Conservation (phyloP, 2,888 invertebrate species). For the Idaea aversata region DNA sequence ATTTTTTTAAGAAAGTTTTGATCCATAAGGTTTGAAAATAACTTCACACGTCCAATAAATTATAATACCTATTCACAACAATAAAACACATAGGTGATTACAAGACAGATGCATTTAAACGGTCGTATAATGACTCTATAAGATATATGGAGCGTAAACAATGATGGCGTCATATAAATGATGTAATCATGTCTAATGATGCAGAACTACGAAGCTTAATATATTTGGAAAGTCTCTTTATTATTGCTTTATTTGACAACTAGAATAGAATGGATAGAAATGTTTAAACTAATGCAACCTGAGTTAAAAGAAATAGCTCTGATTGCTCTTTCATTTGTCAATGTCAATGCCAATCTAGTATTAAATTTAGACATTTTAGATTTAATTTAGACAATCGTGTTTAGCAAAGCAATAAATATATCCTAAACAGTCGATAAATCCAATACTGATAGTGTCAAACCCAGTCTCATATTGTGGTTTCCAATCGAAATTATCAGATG, state of each 20-base stretch:
- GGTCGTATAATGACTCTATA: conserved; percentile 49
- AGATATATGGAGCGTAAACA: conserved; percentile 51
- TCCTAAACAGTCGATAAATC: conserved; percentile 1
- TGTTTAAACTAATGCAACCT: not conserved
- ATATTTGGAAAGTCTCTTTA: conserved; percentile 36
- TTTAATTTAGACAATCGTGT: not conserved
- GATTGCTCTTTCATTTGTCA: not conserved
- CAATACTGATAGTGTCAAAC: not conserved
- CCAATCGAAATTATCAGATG: conserved; percentile 1
- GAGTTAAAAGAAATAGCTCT: not conserved
- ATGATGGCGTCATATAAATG: conserved; percentile 40
- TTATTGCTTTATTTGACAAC: not conserved
- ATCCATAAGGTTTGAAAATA: not conserved
- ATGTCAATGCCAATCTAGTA: not conserved
- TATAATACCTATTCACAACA: not conserved
- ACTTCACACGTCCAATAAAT: not conserved
- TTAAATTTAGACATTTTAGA: not conserved
- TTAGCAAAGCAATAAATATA: not conserved
- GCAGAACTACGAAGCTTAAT: conserved; percentile 40
- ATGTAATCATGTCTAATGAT: conserved; percentile 8
- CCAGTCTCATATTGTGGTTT: not conserved
- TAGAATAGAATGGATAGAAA: not conserved
- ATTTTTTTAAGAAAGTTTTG: not conserved
- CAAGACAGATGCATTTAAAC: conserved; percentile 23
- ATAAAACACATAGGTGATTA: not conserved